These are phyloP conservation scores for Campopleginae sp. DNA, from an alignment of 2,888 invertebrate species.

Conservation along the genomic window DNA sequence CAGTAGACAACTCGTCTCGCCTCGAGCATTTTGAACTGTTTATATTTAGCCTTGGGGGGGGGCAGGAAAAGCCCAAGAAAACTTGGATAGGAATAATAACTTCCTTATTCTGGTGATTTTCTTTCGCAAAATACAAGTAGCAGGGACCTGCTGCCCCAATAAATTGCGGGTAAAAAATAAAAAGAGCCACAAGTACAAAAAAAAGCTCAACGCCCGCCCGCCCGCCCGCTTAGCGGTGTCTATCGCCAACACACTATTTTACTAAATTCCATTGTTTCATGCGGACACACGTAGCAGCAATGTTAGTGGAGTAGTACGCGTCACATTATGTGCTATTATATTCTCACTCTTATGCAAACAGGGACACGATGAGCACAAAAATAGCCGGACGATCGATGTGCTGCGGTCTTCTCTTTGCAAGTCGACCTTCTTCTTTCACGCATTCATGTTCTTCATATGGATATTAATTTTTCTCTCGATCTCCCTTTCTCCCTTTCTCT, in stretches of 20 bases:
- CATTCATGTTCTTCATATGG: constrained; percentile 38
- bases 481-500: not conserved
- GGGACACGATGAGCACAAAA: constrained; percentile 66
- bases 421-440: constrained; percentile 63
- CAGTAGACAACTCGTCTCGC: constrained; percentile 42
- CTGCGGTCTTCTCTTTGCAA: constrained; percentile 25
- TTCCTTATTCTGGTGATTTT: not conserved
- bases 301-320: constrained; percentile 2
- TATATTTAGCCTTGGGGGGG: constrained; percentile 36
- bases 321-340: constrained; percentile 49
- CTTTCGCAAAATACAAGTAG: not conserved
- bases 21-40: constrained; percentile 31
- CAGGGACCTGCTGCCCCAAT: too few relatives aligned
- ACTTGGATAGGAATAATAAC: not conserved
- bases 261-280: constrained; percentile 29
- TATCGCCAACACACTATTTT: constrained; percentile 26
- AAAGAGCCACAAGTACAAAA: constrained; percentile 24
- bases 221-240: constrained; percentile 27
- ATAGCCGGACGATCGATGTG: constrained; percentile 70
- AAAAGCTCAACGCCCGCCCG: too few relatives aligned
- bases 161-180: not conserved
- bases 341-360: constrained; percentile 72
- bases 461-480: constrained; percentile 17
- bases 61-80: constrained; percentile 37
- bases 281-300: constrained; percentile 1